phyloP scores from a whole-genome alignment of 2,113 vertebrate genomes.

The Petroica traversi region DNA sequence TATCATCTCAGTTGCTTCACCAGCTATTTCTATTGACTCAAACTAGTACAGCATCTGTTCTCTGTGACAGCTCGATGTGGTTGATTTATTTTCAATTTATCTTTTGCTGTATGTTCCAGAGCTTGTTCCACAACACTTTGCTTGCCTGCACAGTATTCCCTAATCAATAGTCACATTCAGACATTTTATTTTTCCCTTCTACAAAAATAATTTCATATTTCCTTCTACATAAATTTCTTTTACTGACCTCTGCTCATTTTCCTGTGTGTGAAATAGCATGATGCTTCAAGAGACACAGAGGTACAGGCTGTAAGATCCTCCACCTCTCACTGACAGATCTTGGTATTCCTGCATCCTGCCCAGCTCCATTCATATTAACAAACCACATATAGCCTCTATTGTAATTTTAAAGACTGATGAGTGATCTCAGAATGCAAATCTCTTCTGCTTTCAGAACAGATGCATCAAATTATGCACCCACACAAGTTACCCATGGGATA shows the following conservation, averaged over 20 bases:
- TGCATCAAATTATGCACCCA: not conserved
- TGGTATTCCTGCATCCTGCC: not conserved
- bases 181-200: not conserved
- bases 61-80: not conserved
- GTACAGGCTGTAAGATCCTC: not conserved
- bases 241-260: not conserved
- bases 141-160: not conserved
- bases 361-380: constrained; percentile 1
- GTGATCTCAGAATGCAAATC: constrained; percentile 18
- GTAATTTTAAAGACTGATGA: constrained; percentile 20
- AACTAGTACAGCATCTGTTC: not conserved
- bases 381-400: not conserved
- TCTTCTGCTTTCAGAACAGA: not conserved
- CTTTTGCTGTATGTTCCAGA: not conserved
- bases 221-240: not conserved
- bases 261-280: not conserved
- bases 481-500: not conserved
- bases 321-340: not conserved
- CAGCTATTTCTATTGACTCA: constrained; percentile 1
- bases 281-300: not conserved
- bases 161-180: not conserved
- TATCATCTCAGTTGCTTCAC: not conserved
- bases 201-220: not conserved
- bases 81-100: constrained; percentile 6
- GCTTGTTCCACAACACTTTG: not conserved